These are phyloP conservation scores for Ciconia maguari DNA, from an alignment of 2,113 vertebrate genomes.

Conservation along the genomic window DNA sequence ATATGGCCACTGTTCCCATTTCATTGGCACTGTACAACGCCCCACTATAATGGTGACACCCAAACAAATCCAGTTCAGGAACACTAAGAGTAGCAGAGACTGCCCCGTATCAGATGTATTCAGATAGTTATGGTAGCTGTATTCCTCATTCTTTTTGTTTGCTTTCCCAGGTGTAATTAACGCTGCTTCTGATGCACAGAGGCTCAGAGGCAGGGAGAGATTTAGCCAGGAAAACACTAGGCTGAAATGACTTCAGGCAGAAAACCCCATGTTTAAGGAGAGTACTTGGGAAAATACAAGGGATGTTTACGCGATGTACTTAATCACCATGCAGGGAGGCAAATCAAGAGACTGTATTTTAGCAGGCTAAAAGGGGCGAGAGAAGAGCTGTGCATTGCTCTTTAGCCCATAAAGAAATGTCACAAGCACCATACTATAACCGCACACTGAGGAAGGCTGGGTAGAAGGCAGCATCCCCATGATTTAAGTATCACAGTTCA, in stretches of 20 bases:
- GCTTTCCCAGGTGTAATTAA: background rate
- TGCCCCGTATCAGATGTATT: background rate
- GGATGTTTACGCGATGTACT: background rate
- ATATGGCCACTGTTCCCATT: background rate
- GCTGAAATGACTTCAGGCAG: background rate
- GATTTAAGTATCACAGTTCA: conserved; percentile 46
- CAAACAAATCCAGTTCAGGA: background rate
- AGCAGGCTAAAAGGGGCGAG: conserved; percentile 34
- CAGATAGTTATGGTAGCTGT: background rate
- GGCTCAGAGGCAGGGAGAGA: background rate
- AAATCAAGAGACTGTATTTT: conserved; percentile 29
- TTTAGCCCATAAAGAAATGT: conserved; percentile 31
- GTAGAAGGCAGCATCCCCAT: background rate
- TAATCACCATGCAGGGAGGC: conserved; percentile 27
- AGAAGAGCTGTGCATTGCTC: conserved; percentile 3
- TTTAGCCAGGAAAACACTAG: conserved; percentile 15
- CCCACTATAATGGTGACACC: background rate
- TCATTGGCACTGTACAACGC: background rate
- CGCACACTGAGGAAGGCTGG: background rate
- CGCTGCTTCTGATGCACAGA: background rate
- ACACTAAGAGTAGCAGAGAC: background rate
- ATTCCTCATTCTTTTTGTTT: conserved; percentile 17
- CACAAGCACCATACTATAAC: background rate
- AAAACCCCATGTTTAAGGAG: background rate
- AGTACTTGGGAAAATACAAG: conserved; percentile 12